Percentiles rank a stretch among this genome's conserved stretches.
These are phyloP conservation scores for Temnothorax nylanderi DNA, from an alignment of 1,140 invertebrate genomes.

Conservation along the genomic window DNA sequence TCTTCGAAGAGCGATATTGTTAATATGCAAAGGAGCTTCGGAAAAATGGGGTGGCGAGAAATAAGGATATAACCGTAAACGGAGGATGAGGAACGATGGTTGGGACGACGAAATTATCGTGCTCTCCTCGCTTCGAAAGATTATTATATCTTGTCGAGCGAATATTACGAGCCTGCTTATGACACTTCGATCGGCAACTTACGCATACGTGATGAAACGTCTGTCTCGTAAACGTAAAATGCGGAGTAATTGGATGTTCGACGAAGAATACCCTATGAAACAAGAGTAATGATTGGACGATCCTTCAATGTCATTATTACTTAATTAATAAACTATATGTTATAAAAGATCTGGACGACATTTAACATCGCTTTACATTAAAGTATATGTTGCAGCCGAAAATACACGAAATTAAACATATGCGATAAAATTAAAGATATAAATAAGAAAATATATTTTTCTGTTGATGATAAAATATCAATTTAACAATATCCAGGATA, in stretches of 20 bases:
- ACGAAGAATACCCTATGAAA: background rate
- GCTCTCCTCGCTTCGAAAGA: slow-evolving; percentile 70
- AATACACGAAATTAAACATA: background rate
- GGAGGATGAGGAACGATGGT: slow-evolving; percentile 58
- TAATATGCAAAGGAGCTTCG: slow-evolving; percentile 86
- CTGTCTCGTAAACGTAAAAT: slow-evolving; percentile 30
- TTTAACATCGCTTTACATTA: background rate
- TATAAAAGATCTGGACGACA: background rate
- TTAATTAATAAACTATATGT: slow-evolving; percentile 7
- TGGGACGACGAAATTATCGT: slow-evolving; percentile 69
- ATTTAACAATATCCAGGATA: background rate
- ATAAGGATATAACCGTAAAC: slow-evolving; percentile 80
- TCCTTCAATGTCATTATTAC: background rate
- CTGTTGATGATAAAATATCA: background rate
- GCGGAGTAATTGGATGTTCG: background rate
- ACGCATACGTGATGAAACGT: slow-evolving; percentile 23
- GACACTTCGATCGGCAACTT: slow-evolving; percentile 57
- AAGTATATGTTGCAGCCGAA: background rate
- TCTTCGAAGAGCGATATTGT: slow-evolving; percentile 84
- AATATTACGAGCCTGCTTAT: slow-evolving; percentile 74
- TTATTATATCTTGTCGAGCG: slow-evolving; percentile 78
- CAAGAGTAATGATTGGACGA: background rate
- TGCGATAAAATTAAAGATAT: background rate
- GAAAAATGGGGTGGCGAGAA: slow-evolving; percentile 83
- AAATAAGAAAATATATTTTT: background rate